phyloP scores from a whole-genome alignment of 2,797 vertebrate species.

The Cynopterus sphinx region DNA sequence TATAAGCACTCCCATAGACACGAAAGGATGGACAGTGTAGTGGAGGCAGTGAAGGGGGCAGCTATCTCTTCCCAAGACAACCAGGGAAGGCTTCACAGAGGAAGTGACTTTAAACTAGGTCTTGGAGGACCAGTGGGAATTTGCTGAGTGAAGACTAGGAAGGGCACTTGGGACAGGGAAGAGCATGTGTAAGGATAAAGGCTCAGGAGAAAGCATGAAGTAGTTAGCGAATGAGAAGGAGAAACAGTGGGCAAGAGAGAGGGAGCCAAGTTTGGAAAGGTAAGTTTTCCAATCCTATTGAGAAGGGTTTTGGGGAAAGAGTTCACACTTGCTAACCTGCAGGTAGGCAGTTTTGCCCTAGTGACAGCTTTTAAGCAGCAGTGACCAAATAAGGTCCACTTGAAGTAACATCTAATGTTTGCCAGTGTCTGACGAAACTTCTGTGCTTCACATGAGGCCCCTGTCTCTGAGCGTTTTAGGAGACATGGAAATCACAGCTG shows the following conservation, averaged over 20 bases:
- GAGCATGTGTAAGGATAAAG: not conserved
- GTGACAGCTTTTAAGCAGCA: not conserved
- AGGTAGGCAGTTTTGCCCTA: not conserved
- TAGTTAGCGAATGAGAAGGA: not conserved
- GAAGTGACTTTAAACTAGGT: not conserved
- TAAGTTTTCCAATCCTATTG: not conserved
- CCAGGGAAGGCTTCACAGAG: not conserved
- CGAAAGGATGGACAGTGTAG: not conserved
- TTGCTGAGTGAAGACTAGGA: not conserved
- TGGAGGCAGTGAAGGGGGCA: not conserved
- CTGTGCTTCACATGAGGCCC: not conserved
- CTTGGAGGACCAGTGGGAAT: not conserved
- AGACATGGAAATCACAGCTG: not conserved
- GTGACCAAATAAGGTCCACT: not conserved
- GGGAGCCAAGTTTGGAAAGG: not conserved
- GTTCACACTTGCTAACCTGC: not conserved
- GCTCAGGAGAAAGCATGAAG: not conserved
- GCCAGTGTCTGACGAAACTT: not conserved
- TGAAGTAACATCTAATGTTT: not conserved
- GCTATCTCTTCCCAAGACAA: not conserved
- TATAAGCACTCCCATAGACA: not conserved
- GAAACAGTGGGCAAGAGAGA: not conserved
- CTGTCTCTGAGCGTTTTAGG: not conserved
- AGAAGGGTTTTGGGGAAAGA: not conserved
- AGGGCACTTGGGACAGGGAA: not conserved